Evolutionary conservation across 2,797 vertebrate species (phyloP), one percentile per base, ranked within the genome.

Genomic region (Hirundo rustica): DNA sequence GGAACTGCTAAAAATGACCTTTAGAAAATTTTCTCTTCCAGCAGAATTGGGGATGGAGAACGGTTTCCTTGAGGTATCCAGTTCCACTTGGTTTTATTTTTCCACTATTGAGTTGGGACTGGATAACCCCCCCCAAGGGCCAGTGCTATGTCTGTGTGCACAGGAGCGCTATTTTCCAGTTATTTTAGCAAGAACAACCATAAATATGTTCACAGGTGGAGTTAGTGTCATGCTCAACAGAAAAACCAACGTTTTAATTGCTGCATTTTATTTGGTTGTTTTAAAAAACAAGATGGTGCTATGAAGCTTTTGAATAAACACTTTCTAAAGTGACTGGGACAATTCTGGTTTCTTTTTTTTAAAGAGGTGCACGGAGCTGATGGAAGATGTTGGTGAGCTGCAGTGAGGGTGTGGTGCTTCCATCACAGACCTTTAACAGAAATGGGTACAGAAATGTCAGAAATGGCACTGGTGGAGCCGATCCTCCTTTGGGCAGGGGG

Each of bases 301-400:
- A 98, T 97, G 97, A 97, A 94, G 97, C 98, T 98, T 98, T 98
- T 98, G 93, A 98, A 98, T 98, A 98, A 98, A 98, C 73, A 95
- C 96, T 98, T 98, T 97, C 96, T 96, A 96, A 97, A 97, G 95
- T 96, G 97, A 97, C 71, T 48, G 82, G 29, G 53, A 13, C 20
- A 45, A 36, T 25, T 88, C 16, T 95, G 61, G 48, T 64, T 78
- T 79, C 23, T 68, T 70, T 76, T 83, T 38, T 38, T 38, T 27
- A 5, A 68, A 47, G 32, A 74, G 10, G 27, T 17, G 53, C 7
- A 1, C 9, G 16, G 27, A 72, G 50, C n/a, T 51, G 55, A 7
- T 68, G 38, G 61, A 48, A 47, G 38, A 13, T 18, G 13, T 3
- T 47, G 13, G 20, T 87, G 85, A 81, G 30, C n/a, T 76, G 23